phyloP scores from a whole-genome alignment of 2,888 invertebrate genomes.

The Hyposoter didymator region DNA sequence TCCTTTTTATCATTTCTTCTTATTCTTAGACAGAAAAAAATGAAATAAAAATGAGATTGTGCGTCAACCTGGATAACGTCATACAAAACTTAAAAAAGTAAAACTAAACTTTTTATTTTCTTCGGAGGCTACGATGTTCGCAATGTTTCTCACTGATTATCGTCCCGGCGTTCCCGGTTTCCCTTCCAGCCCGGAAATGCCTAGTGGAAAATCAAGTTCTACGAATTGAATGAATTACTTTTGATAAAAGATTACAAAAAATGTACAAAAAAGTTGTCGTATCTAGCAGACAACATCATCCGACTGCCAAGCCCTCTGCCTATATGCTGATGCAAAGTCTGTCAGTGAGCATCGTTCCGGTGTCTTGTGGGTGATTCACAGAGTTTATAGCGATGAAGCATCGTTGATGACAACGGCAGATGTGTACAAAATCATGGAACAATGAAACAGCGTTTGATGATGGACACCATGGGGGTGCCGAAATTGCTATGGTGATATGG shows the following conservation, averaged over 20 bases:
- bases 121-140: too few species aligned
- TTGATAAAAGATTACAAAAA: neutral
- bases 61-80: too few species aligned
- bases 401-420: constrained; percentile 59
- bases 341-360: neutral
- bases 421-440: constrained; percentile 45
- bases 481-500: constrained; percentile 21
- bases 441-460: constrained; percentile 36
- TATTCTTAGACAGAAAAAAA: too few species aligned
- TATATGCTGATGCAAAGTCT: neutral
- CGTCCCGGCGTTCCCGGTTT: too few species aligned
- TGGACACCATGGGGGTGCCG: constrained; percentile 11
- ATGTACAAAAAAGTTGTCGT: neutral
- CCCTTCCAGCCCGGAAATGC: neutral
- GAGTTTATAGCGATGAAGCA: constrained; percentile 4
- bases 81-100: too few species aligned
- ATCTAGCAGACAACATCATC: neutral
- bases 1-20: neutral
- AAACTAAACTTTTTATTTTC: too few species aligned
- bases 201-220: neutral
- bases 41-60: too few species aligned
- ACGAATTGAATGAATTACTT: neutral
- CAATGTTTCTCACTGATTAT: too few species aligned
- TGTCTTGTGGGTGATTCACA: constrained; percentile 6
- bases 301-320: neutral